Percentiles rank a stretch among this genome's conserved stretches.
Conservation (phyloP, 1,140 invertebrate species). For the Rhyzopertha dominica region DNA sequence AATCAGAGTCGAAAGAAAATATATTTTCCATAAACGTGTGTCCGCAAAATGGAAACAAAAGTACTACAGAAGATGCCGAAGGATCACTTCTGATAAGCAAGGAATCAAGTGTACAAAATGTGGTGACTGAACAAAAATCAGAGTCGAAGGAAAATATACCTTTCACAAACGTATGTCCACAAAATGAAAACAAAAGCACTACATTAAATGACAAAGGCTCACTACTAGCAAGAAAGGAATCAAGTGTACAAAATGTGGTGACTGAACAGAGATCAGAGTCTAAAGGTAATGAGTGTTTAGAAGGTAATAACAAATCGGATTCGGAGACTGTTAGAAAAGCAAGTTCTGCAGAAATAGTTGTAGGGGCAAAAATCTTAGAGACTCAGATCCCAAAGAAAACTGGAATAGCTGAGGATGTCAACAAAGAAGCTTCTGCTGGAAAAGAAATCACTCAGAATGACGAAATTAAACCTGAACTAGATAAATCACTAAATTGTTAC, state of each 20-base stretch:
- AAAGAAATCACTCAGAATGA: background rate
- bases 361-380: too few relatives aligned
- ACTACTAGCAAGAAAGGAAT: background rate
- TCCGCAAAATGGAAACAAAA: background rate
- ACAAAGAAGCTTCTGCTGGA: too few relatives aligned
- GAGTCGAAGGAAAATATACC: background rate
- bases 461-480: background rate
- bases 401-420: background rate
- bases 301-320: too few relatives aligned
- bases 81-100: background rate
- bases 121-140: background rate
- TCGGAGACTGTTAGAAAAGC: too few relatives aligned
- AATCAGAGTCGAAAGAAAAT: background rate
- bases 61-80: background rate
- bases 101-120: conserved; percentile 7
- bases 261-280: too few relatives aligned
- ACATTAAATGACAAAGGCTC: background rate
- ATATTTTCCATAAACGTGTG: background rate
- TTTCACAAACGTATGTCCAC: too few relatives aligned
- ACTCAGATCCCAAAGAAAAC: too few relatives aligned
- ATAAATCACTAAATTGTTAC: too few relatives aligned
- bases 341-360: too few relatives aligned
- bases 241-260: too few relatives aligned
- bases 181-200: too few relatives aligned
- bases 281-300: too few relatives aligned